Percentiles rank a stretch among this genome's conserved stretches.
Conservation (phyloP, 2,797 vertebrate species). For the Amazona ochrocephala region DNA sequence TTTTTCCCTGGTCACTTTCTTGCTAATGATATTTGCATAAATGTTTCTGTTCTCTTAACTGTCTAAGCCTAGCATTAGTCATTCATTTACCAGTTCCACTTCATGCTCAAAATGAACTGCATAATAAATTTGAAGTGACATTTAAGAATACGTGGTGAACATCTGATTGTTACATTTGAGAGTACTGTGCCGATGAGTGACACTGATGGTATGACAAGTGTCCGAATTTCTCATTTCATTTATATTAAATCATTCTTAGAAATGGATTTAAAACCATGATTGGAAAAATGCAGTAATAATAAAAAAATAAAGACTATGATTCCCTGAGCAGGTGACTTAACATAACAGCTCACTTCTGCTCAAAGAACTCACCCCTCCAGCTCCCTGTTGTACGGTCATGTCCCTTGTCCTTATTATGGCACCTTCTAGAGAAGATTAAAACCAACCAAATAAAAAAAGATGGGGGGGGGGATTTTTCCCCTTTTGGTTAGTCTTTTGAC, state of each 20-base stretch:
- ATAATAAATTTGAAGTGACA: background rate
- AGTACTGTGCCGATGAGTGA: background rate
- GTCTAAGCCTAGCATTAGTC: background rate
- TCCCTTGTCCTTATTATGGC: background rate
- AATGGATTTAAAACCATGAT: background rate
- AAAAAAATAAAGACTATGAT: background rate
- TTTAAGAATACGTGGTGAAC: background rate
- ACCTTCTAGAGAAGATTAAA: background rate
- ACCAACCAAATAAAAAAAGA: background rate
- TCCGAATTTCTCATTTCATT: background rate
- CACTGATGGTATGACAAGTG: background rate
- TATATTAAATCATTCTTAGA: background rate
- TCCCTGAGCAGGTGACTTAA: background rate
- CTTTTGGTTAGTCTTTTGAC: background rate
- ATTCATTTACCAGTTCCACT: background rate
- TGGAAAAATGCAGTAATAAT: background rate
- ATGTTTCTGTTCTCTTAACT: conserved; percentile 3
- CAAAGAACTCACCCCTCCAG: background rate
- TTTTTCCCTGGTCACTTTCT: background rate
- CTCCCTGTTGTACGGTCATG: background rate
- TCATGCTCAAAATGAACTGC: background rate
- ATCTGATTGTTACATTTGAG: background rate
- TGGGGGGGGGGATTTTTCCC: background rate
- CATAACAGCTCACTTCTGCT: background rate
- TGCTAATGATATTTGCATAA: conserved; percentile 17